Conservation (phyloP, 2,888 invertebrate genomes). For the Mallateleia sp. region DNA sequence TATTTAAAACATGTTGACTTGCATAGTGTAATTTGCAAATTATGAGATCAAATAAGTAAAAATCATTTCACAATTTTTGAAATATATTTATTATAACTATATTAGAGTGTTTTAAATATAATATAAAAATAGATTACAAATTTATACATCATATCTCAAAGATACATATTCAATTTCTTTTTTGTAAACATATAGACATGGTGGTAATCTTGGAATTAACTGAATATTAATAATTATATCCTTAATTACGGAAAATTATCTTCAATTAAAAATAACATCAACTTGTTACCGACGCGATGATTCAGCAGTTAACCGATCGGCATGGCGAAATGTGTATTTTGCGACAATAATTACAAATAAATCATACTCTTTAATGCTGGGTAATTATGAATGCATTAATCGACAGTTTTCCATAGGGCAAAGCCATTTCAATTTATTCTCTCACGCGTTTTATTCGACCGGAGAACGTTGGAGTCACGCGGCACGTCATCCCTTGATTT, state of each 20-base stretch:
- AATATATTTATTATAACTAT: too few species aligned
- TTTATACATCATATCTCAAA: too few species aligned
- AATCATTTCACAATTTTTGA: too few species aligned
- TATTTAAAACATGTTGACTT: too few species aligned
- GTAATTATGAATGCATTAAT: conserved; percentile 68
- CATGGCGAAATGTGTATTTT: conserved; percentile 62
- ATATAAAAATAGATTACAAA: too few species aligned
- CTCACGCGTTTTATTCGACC: conserved; percentile 68
- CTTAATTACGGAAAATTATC: conserved; percentile 39
- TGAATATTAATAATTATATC: too few species aligned
- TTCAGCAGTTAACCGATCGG: conserved; percentile 23
- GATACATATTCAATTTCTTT: too few species aligned
- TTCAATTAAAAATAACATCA: conserved; percentile 41
- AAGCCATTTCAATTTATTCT: conserved; percentile 74
- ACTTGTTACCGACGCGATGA: conserved; percentile 19
- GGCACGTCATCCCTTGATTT: conserved; percentile 77
- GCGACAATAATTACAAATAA: conserved; percentile 74
- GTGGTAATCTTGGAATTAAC: too few species aligned
- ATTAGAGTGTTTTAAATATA: too few species aligned
- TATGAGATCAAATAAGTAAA: too few species aligned
- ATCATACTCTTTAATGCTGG: conserved; percentile 67
- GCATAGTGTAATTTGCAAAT: too few species aligned
- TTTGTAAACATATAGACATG: too few species aligned
- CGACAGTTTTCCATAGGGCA: conserved; percentile 71
- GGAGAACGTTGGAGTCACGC: conserved; percentile 68